phyloP scores from a whole-genome alignment of 2,113 vertebrate species.

The Hippocampus mohnikei region DNA sequence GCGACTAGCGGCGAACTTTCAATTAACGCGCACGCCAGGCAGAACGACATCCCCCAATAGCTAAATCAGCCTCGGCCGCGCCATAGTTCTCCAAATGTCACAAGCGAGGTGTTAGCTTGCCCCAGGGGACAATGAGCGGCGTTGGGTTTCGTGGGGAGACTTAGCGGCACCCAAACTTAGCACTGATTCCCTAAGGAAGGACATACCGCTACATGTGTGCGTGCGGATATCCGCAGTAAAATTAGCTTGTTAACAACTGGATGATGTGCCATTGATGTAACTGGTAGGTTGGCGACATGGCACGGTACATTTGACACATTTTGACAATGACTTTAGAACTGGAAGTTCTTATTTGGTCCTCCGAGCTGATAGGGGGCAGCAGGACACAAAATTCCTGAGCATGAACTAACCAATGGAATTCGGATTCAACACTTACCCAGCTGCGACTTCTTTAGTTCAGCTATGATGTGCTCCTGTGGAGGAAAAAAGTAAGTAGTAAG shows the following conservation, averaged over 20 bases:
- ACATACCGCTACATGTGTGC: slow-evolving; percentile 50
- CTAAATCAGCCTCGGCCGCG: slow-evolving; percentile 16
- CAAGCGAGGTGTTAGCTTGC: slow-evolving; percentile 59
- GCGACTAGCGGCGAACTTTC: slow-evolving; percentile 12
- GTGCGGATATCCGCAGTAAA: slow-evolving; percentile 47
- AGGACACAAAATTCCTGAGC: not conserved
- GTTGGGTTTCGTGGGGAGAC: slow-evolving; percentile 71
- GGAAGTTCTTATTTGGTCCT: not conserved
- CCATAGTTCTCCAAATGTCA: slow-evolving; percentile 71
- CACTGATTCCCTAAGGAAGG: slow-evolving; percentile 57
- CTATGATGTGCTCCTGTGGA: not conserved
- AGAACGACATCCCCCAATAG: slow-evolving; percentile 3
- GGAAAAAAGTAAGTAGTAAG: not conserved
- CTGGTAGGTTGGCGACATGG: slow-evolving; percentile 12
- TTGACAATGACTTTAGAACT: not conserved
- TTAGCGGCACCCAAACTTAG: slow-evolving; percentile 76
- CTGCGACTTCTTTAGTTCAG: not conserved
- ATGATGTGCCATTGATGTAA: slow-evolving; percentile 30
- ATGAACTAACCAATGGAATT: not conserved
- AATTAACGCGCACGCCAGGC: slow-evolving; percentile 13
- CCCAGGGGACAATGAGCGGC: slow-evolving; percentile 68
- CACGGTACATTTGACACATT: not conserved
- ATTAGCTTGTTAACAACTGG: slow-evolving; percentile 43
- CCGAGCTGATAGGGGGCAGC: not conserved
- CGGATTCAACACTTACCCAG: not conserved